Evolutionary conservation across 2,113 vertebrate species (phyloP).

Genomic region (Sminthopsis crassicaudata): DNA sequence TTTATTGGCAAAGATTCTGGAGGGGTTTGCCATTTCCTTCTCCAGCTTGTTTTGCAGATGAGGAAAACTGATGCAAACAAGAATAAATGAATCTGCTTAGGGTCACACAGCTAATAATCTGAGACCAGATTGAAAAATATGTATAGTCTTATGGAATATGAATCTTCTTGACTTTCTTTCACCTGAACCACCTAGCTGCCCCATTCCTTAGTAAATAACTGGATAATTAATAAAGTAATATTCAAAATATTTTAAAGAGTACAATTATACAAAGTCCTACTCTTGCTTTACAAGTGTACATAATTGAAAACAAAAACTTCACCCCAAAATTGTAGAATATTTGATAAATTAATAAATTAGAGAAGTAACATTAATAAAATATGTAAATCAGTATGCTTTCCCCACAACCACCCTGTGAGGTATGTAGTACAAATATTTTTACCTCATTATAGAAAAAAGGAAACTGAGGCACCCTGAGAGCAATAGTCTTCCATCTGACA

Average conservation of each 20-base stretch:
- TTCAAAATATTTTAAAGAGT: slow-evolving; percentile 58
- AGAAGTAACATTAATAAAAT: slow-evolving; percentile 36
- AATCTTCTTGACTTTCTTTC: too few relatives aligned
- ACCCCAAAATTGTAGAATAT: slow-evolving; percentile 31
- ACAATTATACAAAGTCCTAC: neutral
- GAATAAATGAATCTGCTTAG: neutral
- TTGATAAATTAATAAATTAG: slow-evolving; percentile 48
- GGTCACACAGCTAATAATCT: neutral
- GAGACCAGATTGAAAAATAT: too few relatives aligned
- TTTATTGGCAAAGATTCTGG: neutral
- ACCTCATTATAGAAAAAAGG: neutral
- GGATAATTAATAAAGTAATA: slow-evolving; percentile 39
- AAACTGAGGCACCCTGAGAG: neutral
- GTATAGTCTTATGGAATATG: too few relatives aligned
- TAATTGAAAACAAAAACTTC: slow-evolving; percentile 18
- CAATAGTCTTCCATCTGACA: neutral
- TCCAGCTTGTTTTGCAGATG: neutral
- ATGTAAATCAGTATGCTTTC: neutral
- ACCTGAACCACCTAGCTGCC: too few relatives aligned
- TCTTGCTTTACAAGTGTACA: slow-evolving; percentile 55
- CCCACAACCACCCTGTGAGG: neutral
- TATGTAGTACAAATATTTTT: neutral
- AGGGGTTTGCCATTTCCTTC: neutral
- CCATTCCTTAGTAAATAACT: slow-evolving; percentile 44
- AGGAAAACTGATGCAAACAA: neutral